Conservation (phyloP, 2,888 invertebrate species). For the Drosophila quinaria region DNA sequence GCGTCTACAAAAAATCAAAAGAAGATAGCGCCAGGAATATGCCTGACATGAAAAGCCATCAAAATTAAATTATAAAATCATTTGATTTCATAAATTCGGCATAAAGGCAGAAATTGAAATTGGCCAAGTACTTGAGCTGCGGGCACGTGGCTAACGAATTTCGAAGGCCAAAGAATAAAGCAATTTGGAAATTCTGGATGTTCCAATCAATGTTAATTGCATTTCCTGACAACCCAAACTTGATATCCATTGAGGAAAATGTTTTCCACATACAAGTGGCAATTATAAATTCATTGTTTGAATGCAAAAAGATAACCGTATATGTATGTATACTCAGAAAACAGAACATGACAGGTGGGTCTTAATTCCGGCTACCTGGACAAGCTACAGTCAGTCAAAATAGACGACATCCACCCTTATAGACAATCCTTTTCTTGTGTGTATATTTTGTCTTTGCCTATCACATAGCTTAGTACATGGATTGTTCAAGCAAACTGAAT, state of each 20-base stretch:
- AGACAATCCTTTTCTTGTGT: background rate
- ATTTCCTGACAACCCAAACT: conserved; percentile 22
- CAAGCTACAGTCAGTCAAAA: background rate
- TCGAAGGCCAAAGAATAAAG: conserved; percentile 7
- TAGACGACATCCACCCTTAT: background rate
- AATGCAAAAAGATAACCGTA: conserved; percentile 24
- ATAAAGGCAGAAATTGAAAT: conserved; percentile 30
- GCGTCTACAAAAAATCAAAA: conserved; percentile 38
- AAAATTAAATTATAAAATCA: conserved; percentile 65
- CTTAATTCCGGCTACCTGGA: conserved; percentile 3
- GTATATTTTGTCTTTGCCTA: background rate
- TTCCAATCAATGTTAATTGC: conserved; percentile 18
- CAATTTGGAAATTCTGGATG: background rate
- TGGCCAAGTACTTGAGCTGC: conserved; percentile 33
- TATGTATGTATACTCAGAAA: conserved; percentile 26
- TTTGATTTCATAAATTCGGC: conserved; percentile 61
- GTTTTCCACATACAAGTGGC: conserved; percentile 7
- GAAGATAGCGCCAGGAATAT: conserved; percentile 51
- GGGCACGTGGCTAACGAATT: conserved; percentile 31
- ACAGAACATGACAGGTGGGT: conserved; percentile 19
- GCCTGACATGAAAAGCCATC: conserved; percentile 56
- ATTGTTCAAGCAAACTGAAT: conserved; percentile 12
- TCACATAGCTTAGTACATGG: conserved; percentile 2
- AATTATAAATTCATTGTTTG: conserved; percentile 47
- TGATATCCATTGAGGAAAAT: conserved; percentile 4